A percentile compares a stretch with the other conserved stretches of the same genome.
Evolutionary conservation across 2,113 vertebrate species (phyloP).

Genomic region (Ellobius talpinus): DNA sequence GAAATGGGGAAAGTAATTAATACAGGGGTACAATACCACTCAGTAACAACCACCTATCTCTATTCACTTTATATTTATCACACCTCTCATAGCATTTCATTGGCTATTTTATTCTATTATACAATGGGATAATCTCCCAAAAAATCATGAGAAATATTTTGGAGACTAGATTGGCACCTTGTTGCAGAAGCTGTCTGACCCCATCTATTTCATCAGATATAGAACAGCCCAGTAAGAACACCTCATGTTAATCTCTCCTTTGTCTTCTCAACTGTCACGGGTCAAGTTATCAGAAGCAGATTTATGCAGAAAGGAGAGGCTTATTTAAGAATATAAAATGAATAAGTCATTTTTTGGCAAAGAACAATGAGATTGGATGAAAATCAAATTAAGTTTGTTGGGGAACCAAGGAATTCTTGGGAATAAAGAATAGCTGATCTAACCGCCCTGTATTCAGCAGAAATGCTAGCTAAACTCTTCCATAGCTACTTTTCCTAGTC

Average conservation of each 20-base stretch:
- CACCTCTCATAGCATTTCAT: background rate
- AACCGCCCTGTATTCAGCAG: background rate
- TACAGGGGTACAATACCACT: too few relatives aligned
- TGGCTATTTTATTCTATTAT: background rate
- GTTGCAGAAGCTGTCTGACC: background rate
- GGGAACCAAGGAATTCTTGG: too few relatives aligned
- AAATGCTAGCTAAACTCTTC: background rate
- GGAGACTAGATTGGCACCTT: background rate
- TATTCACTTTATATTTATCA: background rate
- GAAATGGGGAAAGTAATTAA: background rate
- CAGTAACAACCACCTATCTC: background rate
- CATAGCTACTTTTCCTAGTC: accelerated
- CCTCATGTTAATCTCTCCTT: background rate
- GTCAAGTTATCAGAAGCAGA: background rate
- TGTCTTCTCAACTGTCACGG: background rate
- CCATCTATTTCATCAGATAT: background rate
- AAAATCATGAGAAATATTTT: background rate
- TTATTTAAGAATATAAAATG: background rate
- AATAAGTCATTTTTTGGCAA: background rate
- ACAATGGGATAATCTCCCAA: background rate
- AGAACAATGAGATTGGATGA: background rate
- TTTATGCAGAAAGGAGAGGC: accelerated
- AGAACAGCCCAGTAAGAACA: too few relatives aligned
- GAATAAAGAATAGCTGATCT: too few relatives aligned
- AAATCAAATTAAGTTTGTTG: background rate